Conservation (phyloP, 2,797 vertebrate genomes). For the Scolopax bukidnonensis region DNA sequence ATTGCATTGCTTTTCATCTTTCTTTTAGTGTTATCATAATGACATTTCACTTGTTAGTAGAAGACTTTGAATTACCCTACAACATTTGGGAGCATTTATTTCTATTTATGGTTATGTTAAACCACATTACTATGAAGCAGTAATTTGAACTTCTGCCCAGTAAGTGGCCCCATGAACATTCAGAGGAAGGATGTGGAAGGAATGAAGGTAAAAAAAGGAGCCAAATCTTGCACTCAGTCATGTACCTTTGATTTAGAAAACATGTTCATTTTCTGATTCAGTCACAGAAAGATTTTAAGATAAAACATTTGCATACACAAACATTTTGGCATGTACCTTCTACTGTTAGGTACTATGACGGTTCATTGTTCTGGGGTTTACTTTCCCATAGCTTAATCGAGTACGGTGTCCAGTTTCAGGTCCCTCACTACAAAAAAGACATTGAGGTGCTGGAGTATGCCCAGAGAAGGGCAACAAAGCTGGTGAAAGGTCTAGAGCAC, state of each 20-base stretch:
- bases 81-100: not conserved
- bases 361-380: not conserved
- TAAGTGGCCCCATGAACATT: not conserved
- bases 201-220: not conserved
- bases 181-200: not conserved
- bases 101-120: not conserved
- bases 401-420: no score
- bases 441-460: no score
- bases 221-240: not conserved
- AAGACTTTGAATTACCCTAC: not conserved
- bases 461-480: no score
- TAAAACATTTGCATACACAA: not conserved
- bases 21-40: not conserved
- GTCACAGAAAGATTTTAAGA: not conserved
- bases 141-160: not conserved
- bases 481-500: no score
- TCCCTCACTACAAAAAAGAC: no score
- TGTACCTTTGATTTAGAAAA: not conserved
- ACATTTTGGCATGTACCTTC: not conserved
- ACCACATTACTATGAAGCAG: not conserved
- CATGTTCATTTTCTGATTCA: not conserved
- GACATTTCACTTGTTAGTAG: not conserved
- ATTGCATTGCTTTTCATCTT: not conserved
- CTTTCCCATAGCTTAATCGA: not conserved
- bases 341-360: not conserved